These are phyloP conservation scores for Pseudomugil gertrudae DNA, from an alignment of 2,797 vertebrate species.

Conservation along the genomic window DNA sequence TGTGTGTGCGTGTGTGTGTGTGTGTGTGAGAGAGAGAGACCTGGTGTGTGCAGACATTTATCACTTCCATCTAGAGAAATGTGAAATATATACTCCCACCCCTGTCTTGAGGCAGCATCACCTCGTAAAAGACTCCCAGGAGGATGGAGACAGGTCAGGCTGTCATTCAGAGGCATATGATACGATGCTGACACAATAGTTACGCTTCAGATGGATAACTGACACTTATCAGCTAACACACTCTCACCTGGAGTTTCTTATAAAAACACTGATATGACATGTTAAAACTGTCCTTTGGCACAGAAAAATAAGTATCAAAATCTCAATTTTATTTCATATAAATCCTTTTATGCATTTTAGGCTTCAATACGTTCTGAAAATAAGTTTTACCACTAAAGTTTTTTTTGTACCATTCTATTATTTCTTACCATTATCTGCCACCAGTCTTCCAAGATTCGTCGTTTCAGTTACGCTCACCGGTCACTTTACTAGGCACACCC, in stretches of 20 bases:
- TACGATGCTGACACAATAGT: neutral
- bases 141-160: slow-evolving; percentile 8
- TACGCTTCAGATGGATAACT: neutral
- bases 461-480: too few relatives aligned
- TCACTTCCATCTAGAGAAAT: slow-evolving; percentile 29
- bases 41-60: slow-evolving; percentile 47
- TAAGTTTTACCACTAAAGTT: too few relatives aligned
- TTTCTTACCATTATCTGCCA: too few relatives aligned
- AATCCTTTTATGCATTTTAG: too few relatives aligned
- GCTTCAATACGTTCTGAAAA: too few relatives aligned
- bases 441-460: too few relatives aligned
- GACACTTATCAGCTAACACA: neutral
- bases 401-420: too few relatives aligned
- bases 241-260: neutral
- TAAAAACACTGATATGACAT: neutral
- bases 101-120: neutral
- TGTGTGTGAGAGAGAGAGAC: too few relatives aligned
- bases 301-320: neutral
- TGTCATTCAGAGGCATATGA: neutral
- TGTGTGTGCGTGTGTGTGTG: neutral
- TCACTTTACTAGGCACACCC: too few relatives aligned
- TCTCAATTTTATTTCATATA: too few relatives aligned
- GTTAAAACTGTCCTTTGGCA: neutral
- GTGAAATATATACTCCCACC: slow-evolving; percentile 23
- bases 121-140: slow-evolving; percentile 6